phyloP scores from a whole-genome alignment of 1,140 invertebrate genomes.

The Drosophila sp. region DNA sequence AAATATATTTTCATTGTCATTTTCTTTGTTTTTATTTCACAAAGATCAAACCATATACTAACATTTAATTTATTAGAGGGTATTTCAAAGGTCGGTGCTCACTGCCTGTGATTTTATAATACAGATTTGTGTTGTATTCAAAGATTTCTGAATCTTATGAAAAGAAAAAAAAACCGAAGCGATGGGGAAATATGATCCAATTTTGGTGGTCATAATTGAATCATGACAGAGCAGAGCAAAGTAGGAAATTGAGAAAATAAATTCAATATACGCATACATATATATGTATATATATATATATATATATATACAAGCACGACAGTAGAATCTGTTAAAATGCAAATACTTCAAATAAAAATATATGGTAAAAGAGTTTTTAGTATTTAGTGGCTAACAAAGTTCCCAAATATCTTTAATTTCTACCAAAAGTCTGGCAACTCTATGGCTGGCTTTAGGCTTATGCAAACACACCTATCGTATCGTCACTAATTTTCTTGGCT shows the following conservation, averaged over 20 bases:
- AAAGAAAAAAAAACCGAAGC: slow-evolving; percentile 2
- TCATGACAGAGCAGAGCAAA: slow-evolving; percentile 38
- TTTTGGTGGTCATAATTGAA: slow-evolving; percentile 56
- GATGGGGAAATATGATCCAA: slow-evolving; percentile 45
- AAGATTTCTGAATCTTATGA: slow-evolving; percentile 12
- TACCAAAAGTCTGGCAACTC: too few relatives aligned
- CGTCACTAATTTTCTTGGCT: too few relatives aligned
- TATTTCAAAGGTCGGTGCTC: slow-evolving; percentile 18
- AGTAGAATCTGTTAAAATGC: too few relatives aligned
- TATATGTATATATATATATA: too few relatives aligned
- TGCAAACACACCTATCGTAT: too few relatives aligned
- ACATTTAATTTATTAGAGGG: neutral
- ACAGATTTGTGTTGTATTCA: neutral
- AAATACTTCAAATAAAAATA: too few relatives aligned
- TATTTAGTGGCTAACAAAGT: too few relatives aligned
- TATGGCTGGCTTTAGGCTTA: too few relatives aligned
- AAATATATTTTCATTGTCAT: neutral
- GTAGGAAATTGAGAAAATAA: neutral
- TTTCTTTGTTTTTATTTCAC: too few relatives aligned
- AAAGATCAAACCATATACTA: too few relatives aligned
- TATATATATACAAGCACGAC: neutral
- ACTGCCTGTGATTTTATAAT: neutral
- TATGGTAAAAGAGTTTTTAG: too few relatives aligned
- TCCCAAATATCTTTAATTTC: too few relatives aligned
- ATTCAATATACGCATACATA: neutral